Base-by-base conservation (phyloP, 1,140 invertebrate genomes). In the Ceratosolen solmsi region DNA sequence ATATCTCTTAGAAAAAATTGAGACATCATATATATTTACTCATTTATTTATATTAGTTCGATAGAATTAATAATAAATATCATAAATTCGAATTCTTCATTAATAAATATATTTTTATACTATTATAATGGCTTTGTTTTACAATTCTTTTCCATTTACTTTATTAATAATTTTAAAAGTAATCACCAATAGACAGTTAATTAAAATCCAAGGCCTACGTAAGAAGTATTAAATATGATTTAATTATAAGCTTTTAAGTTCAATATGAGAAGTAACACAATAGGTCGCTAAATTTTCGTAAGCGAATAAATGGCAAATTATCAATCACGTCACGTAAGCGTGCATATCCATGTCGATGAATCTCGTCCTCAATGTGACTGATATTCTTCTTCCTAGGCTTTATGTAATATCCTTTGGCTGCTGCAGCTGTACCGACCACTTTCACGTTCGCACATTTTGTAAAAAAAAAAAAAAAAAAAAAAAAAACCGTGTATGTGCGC, bases 351-450 rank as follows among this genome's bases (percentile, higher is more conserved):
- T 71, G 60, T 83, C 49, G 80, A 84, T 84, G 83, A 84, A 85
- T 84, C 82, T 84, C 74, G 83, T 83, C 84, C 72, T 68, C 20
- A 41, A 33, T 22, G 63, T 20, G 33, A 82, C 72, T 51, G 74
- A 73, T 83, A 88, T 86, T 83, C 83, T 83, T 89, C 88, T 89
- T 90, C 88, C 87, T 89, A 86, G 82, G 85, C 86, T 89, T 90
- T 90, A 89, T 86, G 86, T 90, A 90, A 90, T 86, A 70, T 73
- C 17, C 17, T 5, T 78, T 63, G 70, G 68, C 79, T 38, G 30
- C 63, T 70, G 82, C 80, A 86, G 87, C 88, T 84, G 88, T 87
- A 88, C 85, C 87, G 87, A 90, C 89, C 86, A 87, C 89, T 90
- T 90, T 90, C 89, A 90, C 89, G 86, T 88, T 85, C 87, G 83